Percentiles rank a stretch among this genome's conserved stretches.
These are phyloP conservation scores for Malurus melanocephalus DNA, from an alignment of 2,113 vertebrate species.

Conservation along the genomic window DNA sequence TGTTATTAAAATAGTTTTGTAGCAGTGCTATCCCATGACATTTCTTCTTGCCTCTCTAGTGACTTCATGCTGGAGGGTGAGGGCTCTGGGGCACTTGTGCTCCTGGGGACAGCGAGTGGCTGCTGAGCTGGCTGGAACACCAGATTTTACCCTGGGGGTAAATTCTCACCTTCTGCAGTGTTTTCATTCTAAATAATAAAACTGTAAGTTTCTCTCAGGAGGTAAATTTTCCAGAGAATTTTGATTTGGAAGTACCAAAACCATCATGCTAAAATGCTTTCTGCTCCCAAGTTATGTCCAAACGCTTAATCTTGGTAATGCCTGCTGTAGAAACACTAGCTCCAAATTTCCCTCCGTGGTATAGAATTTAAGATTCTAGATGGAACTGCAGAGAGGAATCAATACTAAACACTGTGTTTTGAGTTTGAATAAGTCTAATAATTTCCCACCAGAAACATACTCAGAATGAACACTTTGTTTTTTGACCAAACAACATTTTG, in stretches of 20 bases:
- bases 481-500: neutral
- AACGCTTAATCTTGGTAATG: neutral
- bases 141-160: neutral
- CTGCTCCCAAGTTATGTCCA: neutral
- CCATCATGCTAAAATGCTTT: neutral
- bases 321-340: neutral
- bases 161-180: neutral
- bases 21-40: neutral
- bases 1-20: neutral
- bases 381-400: neutral
- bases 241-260: neutral
- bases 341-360: neutral
- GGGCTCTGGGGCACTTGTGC: neutral
- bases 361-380: neutral
- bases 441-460: neutral
- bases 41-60: neutral
- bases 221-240: neutral
- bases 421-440: neutral
- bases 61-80: neutral
- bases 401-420: neutral
- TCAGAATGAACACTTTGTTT: neutral
- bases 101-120: neutral
- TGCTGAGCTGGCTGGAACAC: neutral
- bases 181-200: conserved; percentile 6
- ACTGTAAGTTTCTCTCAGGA: neutral